Evolutionary conservation across 2,797 vertebrate species (phyloP), one percentile per base, ranked within the genome.

Genomic region (Lagorchestes hirsutus): DNA sequence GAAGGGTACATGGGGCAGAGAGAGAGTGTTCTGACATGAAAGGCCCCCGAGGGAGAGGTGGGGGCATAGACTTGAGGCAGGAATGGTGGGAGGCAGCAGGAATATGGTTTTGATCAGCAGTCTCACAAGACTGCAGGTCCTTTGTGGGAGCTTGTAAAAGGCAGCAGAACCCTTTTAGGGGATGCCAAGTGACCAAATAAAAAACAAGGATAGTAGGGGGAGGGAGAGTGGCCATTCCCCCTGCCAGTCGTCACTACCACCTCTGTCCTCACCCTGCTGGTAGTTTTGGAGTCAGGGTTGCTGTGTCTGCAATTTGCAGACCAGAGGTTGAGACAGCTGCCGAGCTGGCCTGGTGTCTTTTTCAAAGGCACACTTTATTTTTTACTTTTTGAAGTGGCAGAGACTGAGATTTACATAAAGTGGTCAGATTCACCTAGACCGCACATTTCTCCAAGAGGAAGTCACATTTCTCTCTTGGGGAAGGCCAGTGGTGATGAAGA

Each of bases 31-130:
- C 34, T 22, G 52, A 6, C 28, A 22, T 31, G 31, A 93, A 24
- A 24, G 18, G 14, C 0, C 0, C 52, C 0, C 52, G 3, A 1
- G 56, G 6, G 4, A 4, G 2, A 4, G 54, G 8, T 2, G 5
- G 4, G 55, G 91, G 10, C 9, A 54, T 24, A 57, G 57, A 29
- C 55, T 90, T 90, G 29, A 12, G 1, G 12, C 3, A 31, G 58
- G 3, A 59, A 54, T 2, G 13, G 74, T 10, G 92, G 90, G 91
- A 93, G 40, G 10, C 55, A n/a, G 13, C 1, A 13, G 9, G 54
- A 54, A 28, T 0, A n/a, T 57, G 57, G 59, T 55, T 94, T 94
- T 54, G 52, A 58, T 55, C 87, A 55, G 34, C 56, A 28, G 28
- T 16, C 93, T 91, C 11, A n/a, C 16, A 40, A 58, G 54, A 58